phyloP scores from a whole-genome alignment of 30 jellyfish, hydroid and myxozoan genomes.

The Sanderia malayensis region DNA sequence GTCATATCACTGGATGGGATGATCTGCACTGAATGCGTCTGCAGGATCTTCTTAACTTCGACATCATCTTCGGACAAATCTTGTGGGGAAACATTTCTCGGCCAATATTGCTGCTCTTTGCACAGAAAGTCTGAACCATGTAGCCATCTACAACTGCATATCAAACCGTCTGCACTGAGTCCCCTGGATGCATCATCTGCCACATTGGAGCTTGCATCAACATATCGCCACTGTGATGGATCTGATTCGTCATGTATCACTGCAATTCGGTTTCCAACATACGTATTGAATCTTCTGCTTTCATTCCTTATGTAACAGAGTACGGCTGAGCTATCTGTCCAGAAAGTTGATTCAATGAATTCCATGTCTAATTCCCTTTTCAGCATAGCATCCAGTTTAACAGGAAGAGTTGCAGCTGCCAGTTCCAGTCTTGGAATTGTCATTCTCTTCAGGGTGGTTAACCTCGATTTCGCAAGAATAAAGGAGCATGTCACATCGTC shows the following conservation, averaged over 20 bases:
- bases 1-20: slow-evolving; percentile 8
- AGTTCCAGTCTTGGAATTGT: slow-evolving; percentile 54
- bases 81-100: neutral
- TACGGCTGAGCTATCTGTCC: slow-evolving; percentile 70
- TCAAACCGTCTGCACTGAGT: slow-evolving; percentile 27
- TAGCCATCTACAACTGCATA: slow-evolving; percentile 27
- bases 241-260: slow-evolving; percentile 25
- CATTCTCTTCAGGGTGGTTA: slow-evolving; percentile 25
- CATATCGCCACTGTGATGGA: slow-evolving; percentile 29
- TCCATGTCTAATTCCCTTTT: slow-evolving; percentile 46
- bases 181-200: slow-evolving; percentile 50
- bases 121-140: slow-evolving; percentile 45
- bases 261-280: slow-evolving; percentile 37
- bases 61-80: slow-evolving; percentile 35
- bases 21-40: slow-evolving; percentile 25
- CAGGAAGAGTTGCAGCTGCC: slow-evolving; percentile 60
- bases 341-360: slow-evolving; percentile 18
- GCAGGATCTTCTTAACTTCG: slow-evolving; percentile 26
- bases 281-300: slow-evolving; percentile 29
- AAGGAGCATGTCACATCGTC: slow-evolving; percentile 25
- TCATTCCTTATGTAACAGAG: slow-evolving; percentile 37
- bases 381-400: slow-evolving; percentile 3
- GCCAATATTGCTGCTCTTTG: slow-evolving; percentile 27
- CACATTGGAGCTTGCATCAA: slow-evolving; percentile 6
- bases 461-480: slow-evolving; percentile 28